Conservation (phyloP, 2,113 vertebrate genomes). For the Madoqua kirkii region DNA sequence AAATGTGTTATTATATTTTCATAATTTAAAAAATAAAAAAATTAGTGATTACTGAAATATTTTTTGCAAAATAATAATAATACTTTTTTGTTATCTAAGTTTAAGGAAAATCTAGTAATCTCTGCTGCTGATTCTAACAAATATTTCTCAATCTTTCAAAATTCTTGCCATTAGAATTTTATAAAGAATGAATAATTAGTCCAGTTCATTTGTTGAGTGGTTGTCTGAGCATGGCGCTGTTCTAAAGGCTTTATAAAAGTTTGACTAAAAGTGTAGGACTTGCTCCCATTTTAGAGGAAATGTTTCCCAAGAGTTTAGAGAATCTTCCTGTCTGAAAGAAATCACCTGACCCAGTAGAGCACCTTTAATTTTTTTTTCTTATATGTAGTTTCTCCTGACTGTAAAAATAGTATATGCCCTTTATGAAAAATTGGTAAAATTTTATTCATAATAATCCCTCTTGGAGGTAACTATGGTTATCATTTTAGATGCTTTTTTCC, state of each 20-base stretch:
- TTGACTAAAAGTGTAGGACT: background rate
- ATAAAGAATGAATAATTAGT: background rate
- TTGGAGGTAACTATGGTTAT: background rate
- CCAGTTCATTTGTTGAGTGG: background rate
- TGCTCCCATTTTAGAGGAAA: background rate
- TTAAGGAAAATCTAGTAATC: background rate
- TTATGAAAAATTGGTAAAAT: background rate
- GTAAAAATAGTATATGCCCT: background rate
- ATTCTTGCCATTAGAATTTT: background rate
- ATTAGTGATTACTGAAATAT: rapidly evolving
- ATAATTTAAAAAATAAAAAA: background rate
- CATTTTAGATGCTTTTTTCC: background rate
- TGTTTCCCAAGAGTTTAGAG: background rate
- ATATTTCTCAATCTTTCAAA: background rate
- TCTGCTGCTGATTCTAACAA: background rate
- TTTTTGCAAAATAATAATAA: background rate
- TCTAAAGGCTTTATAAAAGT: background rate
- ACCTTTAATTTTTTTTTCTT: background rate
- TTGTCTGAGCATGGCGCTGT: background rate
- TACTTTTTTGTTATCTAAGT: background rate
- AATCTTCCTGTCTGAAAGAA: background rate
- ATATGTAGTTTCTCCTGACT: background rate
- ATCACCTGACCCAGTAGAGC: background rate
- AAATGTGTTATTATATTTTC: background rate
- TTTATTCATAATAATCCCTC: background rate